A percentile compares a stretch with the other conserved stretches of the same genome.
Conservation (phyloP, 2,113 vertebrate genomes). For the Indicator maculatus region DNA sequence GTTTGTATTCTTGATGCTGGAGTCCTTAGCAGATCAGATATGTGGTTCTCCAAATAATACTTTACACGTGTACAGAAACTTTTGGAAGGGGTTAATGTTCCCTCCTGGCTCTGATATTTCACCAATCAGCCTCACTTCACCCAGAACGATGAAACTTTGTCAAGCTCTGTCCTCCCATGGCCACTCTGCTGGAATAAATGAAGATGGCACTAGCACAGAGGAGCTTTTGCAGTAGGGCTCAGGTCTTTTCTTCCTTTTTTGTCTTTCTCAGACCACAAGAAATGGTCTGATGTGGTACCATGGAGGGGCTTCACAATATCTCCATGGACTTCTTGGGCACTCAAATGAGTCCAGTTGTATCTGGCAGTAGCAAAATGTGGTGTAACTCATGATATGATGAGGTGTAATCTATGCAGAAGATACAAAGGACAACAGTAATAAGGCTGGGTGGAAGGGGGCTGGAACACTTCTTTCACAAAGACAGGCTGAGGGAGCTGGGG, state of each 20-base stretch:
- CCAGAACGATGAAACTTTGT: background rate
- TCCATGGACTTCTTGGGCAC: background rate
- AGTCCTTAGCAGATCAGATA: background rate
- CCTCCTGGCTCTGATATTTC: background rate
- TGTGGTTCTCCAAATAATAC: background rate
- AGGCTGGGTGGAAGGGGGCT: background rate
- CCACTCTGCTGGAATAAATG: rapidly evolving
- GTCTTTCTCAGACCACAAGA: background rate
- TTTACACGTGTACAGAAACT: background rate
- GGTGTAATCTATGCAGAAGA: background rate
- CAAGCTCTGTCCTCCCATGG: background rate
- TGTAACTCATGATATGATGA: background rate
- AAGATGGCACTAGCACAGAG: background rate
- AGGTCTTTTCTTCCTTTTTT: background rate
- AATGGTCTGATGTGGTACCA: background rate
- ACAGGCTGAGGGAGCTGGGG: too few relatives aligned
- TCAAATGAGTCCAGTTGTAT: background rate
- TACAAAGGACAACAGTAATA: background rate
- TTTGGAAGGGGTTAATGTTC: background rate
- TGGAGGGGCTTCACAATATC: background rate
- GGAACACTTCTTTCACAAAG: too few relatives aligned
- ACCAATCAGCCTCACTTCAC: background rate
- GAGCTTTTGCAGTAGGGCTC: background rate
- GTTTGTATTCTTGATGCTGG: background rate
- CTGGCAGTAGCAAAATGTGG: background rate